These are phyloP conservation scores for Nyctibius bracteatus DNA, from an alignment of 2,113 vertebrate genomes.

Conservation along the genomic window DNA sequence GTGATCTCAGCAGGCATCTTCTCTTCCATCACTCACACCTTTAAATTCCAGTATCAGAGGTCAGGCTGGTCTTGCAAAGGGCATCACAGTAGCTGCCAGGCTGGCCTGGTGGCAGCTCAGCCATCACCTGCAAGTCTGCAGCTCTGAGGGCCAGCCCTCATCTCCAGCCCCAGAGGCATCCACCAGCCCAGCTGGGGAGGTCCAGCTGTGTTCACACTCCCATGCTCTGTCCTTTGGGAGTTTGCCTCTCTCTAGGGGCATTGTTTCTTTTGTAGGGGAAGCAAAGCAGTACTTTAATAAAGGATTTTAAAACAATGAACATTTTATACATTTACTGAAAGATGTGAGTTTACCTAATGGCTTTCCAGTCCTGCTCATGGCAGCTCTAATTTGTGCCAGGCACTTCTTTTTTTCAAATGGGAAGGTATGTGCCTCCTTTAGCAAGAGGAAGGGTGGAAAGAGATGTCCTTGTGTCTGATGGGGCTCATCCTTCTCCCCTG, in stretches of 20 bases:
- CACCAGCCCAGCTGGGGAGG: background rate
- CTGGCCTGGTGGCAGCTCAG: background rate
- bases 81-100: background rate
- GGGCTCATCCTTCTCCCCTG: background rate
- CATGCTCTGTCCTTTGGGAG: background rate
- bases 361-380: accelerated
- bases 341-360: background rate
- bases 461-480: background rate
- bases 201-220: background rate
- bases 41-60: background rate
- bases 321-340: background rate
- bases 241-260: background rate
- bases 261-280: background rate
- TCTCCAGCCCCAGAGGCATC: background rate
- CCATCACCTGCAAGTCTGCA: background rate
- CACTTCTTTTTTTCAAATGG: background rate
- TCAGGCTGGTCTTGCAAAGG: background rate
- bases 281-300: background rate
- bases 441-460: background rate
- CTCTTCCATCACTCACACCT: background rate
- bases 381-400: background rate
- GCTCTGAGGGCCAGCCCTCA: background rate
- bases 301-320: background rate
- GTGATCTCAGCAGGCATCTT: background rate
- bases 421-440: background rate